Evolutionary conservation across 2,797 vertebrate genomes (phyloP).

Genomic region (Argentina silus): DNA sequence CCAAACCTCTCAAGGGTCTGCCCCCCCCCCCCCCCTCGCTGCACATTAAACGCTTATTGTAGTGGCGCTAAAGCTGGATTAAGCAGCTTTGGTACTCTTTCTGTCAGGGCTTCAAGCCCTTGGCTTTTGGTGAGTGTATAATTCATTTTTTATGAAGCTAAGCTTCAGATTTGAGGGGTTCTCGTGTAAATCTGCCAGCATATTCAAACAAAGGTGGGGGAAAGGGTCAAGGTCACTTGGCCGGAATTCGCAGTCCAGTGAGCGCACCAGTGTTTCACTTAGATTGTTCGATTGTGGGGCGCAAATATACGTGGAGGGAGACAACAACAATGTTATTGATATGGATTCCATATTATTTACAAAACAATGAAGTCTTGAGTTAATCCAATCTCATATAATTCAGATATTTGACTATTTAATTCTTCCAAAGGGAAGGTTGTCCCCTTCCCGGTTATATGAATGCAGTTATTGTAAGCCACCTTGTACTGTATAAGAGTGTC

Average conservation of each 20-base stretch:
- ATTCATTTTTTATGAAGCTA: conserved; percentile 57
- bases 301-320: too few species aligned
- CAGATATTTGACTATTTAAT: background rate
- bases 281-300: background rate
- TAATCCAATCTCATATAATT: background rate
- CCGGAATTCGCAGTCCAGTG: conserved; percentile 17
- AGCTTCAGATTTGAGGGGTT: conserved; percentile 50
- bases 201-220: conserved; percentile 8
- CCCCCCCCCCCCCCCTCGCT: conserved; percentile 26
- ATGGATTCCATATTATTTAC: too few species aligned
- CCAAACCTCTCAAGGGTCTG: conserved; percentile 14
- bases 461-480: background rate
- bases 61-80: conserved; percentile 45
- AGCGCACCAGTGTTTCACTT: conserved; percentile 13
- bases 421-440: background rate
- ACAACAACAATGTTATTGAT: too few species aligned
- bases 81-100: conserved; percentile 52
- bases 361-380: background rate
- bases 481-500: background rate
- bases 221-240: conserved; percentile 48
- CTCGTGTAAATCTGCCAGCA: conserved; percentile 10
- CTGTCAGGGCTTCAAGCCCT: conserved; percentile 39
- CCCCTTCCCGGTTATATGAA: background rate
- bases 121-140: conserved; percentile 40
- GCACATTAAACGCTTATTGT: conserved; percentile 44